Evolutionary conservation across 2,113 vertebrate species (phyloP).

Genomic region (Plestiodon gilberti): DNA sequence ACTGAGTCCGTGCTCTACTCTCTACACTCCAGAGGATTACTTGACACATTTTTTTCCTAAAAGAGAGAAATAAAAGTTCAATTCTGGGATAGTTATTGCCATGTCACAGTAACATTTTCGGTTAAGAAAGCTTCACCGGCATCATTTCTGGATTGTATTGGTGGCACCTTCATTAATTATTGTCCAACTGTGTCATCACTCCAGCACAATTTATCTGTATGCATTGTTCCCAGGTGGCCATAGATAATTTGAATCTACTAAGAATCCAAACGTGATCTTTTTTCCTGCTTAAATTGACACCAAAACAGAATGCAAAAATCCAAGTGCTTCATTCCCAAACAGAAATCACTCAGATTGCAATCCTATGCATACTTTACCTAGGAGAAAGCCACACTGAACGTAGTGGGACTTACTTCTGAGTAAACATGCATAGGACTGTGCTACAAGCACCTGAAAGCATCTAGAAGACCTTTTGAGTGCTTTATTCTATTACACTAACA

Average conservation of each 20-base stretch:
- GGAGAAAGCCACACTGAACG: neutral
- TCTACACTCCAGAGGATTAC: neutral
- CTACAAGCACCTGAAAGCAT: too few relatives aligned
- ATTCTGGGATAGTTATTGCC: neutral
- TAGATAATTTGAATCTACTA: neutral
- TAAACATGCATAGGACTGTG: neutral
- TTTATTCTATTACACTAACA: constrained; percentile 1
- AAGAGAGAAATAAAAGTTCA: neutral
- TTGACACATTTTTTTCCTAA: neutral
- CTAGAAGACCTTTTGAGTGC: rapidly evolving
- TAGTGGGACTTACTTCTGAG: neutral
- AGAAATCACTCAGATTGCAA: neutral
- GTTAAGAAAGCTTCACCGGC: neutral
- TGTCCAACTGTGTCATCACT: neutral
- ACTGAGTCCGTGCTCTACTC: neutral
- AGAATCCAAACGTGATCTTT: neutral
- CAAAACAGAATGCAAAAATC: neutral
- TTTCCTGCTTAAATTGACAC: neutral
- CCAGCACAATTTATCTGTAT: neutral
- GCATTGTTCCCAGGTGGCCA: neutral
- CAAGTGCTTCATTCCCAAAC: neutral
- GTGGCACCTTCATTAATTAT: neutral
- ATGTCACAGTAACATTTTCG: neutral
- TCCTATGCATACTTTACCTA: neutral
- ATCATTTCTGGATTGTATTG: neutral